A percentile compares a stretch with the other conserved stretches of the same genome.
These are phyloP conservation scores for Pelecanus crispus DNA, from an alignment of 2,113 vertebrate genomes.

Conservation along the genomic window DNA sequence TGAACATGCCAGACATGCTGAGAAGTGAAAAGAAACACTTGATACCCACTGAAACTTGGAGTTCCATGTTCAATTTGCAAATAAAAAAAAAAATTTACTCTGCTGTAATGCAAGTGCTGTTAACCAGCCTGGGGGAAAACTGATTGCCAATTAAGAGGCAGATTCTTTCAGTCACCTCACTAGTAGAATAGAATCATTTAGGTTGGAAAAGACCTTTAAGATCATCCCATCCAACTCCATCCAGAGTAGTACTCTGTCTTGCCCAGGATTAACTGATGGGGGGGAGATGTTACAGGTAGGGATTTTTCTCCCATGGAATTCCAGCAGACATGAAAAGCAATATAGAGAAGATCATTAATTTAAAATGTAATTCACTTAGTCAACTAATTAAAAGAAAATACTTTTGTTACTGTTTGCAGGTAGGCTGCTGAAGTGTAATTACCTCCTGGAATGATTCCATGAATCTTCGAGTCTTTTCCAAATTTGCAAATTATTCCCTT, in stretches of 20 bases:
- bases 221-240: too few relatives aligned
- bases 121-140: background rate
- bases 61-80: background rate
- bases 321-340: slow-evolving; percentile 7
- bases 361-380: slow-evolving; percentile 42
- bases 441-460: background rate
- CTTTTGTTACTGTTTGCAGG: slow-evolving; percentile 38
- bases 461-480: background rate
- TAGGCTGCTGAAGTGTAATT: slow-evolving; percentile 42
- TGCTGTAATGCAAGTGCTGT: background rate
- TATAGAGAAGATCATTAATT: slow-evolving; percentile 24
- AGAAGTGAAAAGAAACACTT: background rate
- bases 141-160: background rate
- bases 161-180: background rate
- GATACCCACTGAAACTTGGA: background rate
- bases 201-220: too few relatives aligned
- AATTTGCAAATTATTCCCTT: slow-evolving; percentile 10
- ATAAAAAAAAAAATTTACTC: background rate
- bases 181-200: too few relatives aligned
- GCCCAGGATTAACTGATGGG: background rate
- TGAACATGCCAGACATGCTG: background rate
- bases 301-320: slow-evolving; percentile 40
- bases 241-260: background rate
- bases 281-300: background rate
- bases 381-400: slow-evolving; percentile 55